Evolutionary conservation across 1,140 invertebrate species (phyloP), one percentile per base, ranked within the genome.

Genomic region (Lethocerus indicus): DNA sequence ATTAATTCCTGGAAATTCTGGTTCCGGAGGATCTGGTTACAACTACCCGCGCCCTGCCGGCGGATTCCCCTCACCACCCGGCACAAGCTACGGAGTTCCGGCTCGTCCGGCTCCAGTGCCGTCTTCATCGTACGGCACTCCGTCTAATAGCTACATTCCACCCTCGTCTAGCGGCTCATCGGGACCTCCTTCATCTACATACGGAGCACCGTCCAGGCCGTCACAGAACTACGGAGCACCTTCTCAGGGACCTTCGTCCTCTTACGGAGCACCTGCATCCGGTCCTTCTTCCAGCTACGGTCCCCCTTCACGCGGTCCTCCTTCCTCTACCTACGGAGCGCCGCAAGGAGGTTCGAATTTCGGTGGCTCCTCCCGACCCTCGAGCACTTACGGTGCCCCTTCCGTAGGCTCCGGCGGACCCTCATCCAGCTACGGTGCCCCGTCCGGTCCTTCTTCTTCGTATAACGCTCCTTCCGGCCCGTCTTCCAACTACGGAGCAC

Each of bases 71-170:
- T 42, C 43, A 37, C 46, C 46, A 2, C 55, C 55, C 5, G 47
- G 52, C n/a, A 56, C 52, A 14, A 56, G 55, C 39, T 56, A 56
- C 27, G 55, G 55, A 13, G 52, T 56, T 13, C 55, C 55, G 21
- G 50, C 49, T 9, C 39, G 39, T n/a, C 55, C 55, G 18, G 55
- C 52, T 26, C 55, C 52, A 16, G 52, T 52, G 1, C 55, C 55
- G 2, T 41, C 35, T 26, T 39, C 29, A 28, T 42, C 47, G 36
- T 56, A 56, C 42, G 54, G 54, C 16, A 43, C 54, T 29, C 52
- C 52, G 18, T 26, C 43, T 16, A 25, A 7, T 14, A 27, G 42
- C 3, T 14, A 29, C 32, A 25, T 35, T 1, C 53, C 50, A 37
- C 52, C 55, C 5, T 45, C 29, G n/a, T 35, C 26, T 28, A 51